Conservation (phyloP, 1,140 invertebrate species). For the Tribolium madens region DNA sequence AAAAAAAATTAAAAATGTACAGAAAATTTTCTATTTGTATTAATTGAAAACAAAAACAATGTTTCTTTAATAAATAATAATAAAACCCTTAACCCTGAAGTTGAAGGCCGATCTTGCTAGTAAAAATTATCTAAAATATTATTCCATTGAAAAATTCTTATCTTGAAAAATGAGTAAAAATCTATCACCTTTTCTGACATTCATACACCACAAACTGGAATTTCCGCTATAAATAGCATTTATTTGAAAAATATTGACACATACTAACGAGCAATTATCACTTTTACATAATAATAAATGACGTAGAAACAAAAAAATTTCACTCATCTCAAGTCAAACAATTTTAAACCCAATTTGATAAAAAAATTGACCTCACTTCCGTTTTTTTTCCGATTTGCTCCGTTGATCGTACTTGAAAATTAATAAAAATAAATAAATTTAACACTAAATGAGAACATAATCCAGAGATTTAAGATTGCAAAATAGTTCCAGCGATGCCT, state of each 20-base stretch:
- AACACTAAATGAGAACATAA: neutral
- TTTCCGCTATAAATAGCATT: neutral
- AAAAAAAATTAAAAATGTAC: too few species aligned
- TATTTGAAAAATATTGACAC: neutral
- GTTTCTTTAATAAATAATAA: too few species aligned
- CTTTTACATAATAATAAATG: neutral
- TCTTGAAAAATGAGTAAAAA: too few species aligned
- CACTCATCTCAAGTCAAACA: too few species aligned
- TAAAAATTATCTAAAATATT: too few species aligned
- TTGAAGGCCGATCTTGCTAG: too few species aligned
- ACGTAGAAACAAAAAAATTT: neutral
- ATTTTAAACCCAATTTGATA: too few species aligned
- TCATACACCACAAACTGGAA: neutral
- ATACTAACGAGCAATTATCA: neutral
- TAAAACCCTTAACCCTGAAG: too few species aligned
- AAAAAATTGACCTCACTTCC: constrained; percentile 3
- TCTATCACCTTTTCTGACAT: too few species aligned
- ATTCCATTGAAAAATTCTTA: too few species aligned
- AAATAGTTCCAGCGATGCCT: neutral
- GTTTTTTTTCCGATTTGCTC: neutral
- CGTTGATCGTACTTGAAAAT: constrained; percentile 11
- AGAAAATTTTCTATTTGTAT: too few species aligned
- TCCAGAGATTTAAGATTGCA: constrained; percentile 9
- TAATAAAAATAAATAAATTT: constrained; percentile 10
- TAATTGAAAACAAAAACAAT: too few species aligned